Evolutionary conservation across 2,888 invertebrate genomes (phyloP).

Genomic region (Machimus rusticus): DNA sequence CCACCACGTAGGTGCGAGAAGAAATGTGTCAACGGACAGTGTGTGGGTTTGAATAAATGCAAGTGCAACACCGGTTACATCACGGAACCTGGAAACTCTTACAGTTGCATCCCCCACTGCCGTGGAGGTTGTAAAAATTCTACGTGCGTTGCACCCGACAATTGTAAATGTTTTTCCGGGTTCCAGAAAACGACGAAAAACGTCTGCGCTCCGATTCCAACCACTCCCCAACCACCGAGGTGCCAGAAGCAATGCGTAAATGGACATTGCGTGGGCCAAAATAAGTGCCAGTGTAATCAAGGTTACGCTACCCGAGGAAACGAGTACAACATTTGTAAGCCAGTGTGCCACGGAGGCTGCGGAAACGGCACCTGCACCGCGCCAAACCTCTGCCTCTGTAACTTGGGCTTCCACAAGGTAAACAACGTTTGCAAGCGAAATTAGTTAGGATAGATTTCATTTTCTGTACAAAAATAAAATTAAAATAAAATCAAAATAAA

Average conservation of each 20-base stretch:
- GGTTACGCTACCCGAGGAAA: constrained; percentile 24
- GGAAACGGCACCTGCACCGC: constrained; percentile 58
- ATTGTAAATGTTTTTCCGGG: constrained; percentile 68
- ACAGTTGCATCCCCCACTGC: constrained; percentile 63
- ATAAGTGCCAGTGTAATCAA: background rate
- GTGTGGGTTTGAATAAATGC: constrained; percentile 65
- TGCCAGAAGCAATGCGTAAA: constrained; percentile 56
- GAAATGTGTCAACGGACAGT: background rate
- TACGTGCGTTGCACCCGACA: constrained; percentile 68
- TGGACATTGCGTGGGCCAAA: constrained; percentile 55
- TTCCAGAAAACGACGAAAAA: constrained; percentile 50
- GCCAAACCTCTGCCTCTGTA: background rate
- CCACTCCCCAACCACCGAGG: background rate
- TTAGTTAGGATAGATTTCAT: background rate
- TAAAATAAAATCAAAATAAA: background rate
- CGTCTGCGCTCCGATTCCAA: background rate
- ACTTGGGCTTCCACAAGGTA: background rate
- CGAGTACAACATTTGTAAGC: constrained; percentile 49
- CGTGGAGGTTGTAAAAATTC: constrained; percentile 64
- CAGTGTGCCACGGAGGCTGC: constrained; percentile 48
- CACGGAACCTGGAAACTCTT: background rate
- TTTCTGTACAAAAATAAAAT: background rate
- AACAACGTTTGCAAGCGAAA: background rate
- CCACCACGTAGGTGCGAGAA: no score
- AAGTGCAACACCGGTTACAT: constrained; percentile 62